These are phyloP conservation scores for Dendrolimus kikuchii DNA, from an alignment of 1,140 invertebrate species.

Conservation along the genomic window DNA sequence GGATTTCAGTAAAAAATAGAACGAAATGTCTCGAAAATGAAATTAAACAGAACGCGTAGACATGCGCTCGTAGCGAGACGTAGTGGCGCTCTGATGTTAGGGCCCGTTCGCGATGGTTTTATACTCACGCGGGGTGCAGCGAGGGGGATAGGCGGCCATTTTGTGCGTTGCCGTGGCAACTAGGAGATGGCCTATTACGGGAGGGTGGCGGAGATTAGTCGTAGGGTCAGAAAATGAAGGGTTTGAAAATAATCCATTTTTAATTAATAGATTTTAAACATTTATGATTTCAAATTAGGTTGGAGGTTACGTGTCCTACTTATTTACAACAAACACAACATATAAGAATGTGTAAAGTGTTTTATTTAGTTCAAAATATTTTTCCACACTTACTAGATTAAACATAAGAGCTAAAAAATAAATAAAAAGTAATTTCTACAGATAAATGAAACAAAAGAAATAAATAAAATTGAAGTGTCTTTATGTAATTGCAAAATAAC, in stretches of 20 bases:
- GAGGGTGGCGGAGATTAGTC: slow-evolving; percentile 65
- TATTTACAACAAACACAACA: too few relatives aligned
- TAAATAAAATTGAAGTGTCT: too few relatives aligned
- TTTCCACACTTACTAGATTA: too few relatives aligned
- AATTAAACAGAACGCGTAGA: slow-evolving; percentile 27
- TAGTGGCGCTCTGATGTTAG: slow-evolving; percentile 52
- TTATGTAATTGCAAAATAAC: too few relatives aligned
- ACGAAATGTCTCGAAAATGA: slow-evolving; percentile 34
- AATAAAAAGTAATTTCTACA: too few relatives aligned
- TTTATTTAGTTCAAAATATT: too few relatives aligned
- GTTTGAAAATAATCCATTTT: not conserved
- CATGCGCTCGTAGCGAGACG: slow-evolving; percentile 26
- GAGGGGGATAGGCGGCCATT: slow-evolving; percentile 47
- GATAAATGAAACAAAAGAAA: too few relatives aligned
- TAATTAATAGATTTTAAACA: not conserved
- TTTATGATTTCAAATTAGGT: too few relatives aligned
- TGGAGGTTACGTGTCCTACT: too few relatives aligned
- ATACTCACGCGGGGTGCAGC: slow-evolving; percentile 43
- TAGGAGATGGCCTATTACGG: slow-evolving; percentile 68
- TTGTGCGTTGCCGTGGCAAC: slow-evolving; percentile 56
- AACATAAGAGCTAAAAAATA: too few relatives aligned
- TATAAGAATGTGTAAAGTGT: too few relatives aligned
- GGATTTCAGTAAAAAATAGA: slow-evolving; percentile 26
- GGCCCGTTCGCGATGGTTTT: slow-evolving; percentile 32
- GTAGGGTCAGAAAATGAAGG: slow-evolving; percentile 30